These are phyloP conservation scores for Carassius carassius DNA, from an alignment of 2,113 vertebrate species.

Conservation along the genomic window DNA sequence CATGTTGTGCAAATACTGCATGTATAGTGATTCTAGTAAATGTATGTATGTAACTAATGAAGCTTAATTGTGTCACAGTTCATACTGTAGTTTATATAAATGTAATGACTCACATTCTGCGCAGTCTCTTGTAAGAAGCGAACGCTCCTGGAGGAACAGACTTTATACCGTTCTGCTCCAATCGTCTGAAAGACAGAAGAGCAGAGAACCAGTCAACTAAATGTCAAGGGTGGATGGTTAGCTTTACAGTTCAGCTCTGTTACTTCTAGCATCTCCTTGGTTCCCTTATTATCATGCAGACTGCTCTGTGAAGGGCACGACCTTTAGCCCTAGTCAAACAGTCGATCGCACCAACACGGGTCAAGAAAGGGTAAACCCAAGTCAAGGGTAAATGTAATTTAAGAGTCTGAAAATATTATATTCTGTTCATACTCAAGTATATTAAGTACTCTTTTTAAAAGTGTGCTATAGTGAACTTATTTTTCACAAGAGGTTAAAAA, in stretches of 20 bases:
- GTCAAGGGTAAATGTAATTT: neutral
- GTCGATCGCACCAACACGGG: neutral
- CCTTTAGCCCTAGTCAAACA: neutral
- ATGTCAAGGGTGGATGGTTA: neutral
- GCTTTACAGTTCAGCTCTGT: too few relatives aligned
- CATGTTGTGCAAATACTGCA: neutral
- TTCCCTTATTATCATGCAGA: neutral
- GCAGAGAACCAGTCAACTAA: neutral
- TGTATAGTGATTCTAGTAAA: neutral
- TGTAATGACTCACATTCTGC: slow-evolving; percentile 88
- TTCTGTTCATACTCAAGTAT: too few relatives aligned
- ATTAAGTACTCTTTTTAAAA: too few relatives aligned
- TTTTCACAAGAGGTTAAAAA: too few relatives aligned
- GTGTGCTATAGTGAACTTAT: too few relatives aligned
- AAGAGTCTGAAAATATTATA: too few relatives aligned
- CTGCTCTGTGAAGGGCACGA: neutral
- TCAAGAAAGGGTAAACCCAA: neutral
- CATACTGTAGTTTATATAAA: neutral
- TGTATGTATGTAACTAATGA: neutral
- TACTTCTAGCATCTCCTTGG: slow-evolving; percentile 14
- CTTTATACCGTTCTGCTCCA: slow-evolving; percentile 97
- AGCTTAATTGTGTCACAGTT: neutral
- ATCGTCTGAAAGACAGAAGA: slow-evolving; percentile 75
- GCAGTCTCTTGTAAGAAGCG: slow-evolving; percentile 96
- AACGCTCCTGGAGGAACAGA: slow-evolving; percentile 94